These are phyloP conservation scores for Melolontha melolontha DNA, from an alignment of 2,888 invertebrate species.

Conservation along the genomic window DNA sequence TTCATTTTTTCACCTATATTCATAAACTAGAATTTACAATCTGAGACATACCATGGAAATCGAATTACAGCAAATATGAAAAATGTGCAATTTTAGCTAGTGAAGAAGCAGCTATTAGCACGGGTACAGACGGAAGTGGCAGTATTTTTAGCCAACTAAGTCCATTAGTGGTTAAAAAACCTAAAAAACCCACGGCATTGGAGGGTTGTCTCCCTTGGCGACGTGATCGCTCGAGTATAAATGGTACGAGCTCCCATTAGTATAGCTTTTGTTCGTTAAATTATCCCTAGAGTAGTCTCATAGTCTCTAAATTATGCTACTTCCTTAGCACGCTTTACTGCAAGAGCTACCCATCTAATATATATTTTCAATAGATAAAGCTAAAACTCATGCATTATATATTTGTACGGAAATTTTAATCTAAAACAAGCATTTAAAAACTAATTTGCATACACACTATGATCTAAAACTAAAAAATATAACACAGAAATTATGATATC, in stretches of 20 bases:
- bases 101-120: constrained; percentile 57
- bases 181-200: constrained; percentile 74
- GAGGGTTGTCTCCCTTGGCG: constrained; percentile 90
- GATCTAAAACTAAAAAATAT: too few relatives aligned
- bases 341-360: constrained; percentile 15
- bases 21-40: background rate
- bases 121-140: constrained; percentile 62
- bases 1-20: constrained; percentile 12
- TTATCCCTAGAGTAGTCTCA: constrained; percentile 32
- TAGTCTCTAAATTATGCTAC: constrained; percentile 22
- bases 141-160: constrained; percentile 61
- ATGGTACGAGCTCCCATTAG: constrained; percentile 70
- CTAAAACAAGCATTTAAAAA: too few relatives aligned
- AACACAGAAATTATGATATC: too few relatives aligned
- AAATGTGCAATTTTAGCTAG: constrained; percentile 60
- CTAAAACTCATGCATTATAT: too few relatives aligned
- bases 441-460: too few relatives aligned
- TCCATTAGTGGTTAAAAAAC: constrained; percentile 59
- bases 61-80: constrained; percentile 2
- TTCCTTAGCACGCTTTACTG: constrained; percentile 34
- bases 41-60: background rate
- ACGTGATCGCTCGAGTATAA: constrained; percentile 78
- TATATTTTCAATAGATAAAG: too few relatives aligned
- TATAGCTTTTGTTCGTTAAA: constrained; percentile 38
- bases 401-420: too few relatives aligned